Percentiles rank a stretch among this genome's conserved stretches.
Conservation (phyloP, 2,113 vertebrate genomes). For the Burhinus bistriatus region DNA sequence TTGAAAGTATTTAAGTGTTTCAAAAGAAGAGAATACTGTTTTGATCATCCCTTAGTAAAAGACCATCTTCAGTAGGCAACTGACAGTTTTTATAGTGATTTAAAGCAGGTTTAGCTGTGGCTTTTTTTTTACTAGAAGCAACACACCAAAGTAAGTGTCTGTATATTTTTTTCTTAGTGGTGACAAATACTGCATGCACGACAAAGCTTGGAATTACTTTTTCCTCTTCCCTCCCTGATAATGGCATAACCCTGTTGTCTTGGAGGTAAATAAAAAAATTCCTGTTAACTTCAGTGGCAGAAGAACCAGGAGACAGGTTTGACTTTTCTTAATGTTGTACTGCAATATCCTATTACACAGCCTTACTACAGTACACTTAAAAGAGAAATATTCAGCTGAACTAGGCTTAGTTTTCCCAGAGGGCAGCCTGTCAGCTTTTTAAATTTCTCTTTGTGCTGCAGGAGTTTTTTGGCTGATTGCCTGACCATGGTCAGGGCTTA, state of each 20-base stretch:
- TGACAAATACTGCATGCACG: not conserved
- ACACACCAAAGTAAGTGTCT: not conserved
- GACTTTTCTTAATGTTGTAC: not conserved
- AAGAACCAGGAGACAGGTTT: not conserved
- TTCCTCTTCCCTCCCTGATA: not conserved
- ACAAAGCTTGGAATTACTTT: not conserved
- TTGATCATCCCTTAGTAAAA: not conserved
- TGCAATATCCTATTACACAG: not conserved
- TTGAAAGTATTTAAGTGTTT: constrained; percentile 5
- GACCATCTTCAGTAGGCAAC: not conserved
- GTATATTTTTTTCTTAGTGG: not conserved
- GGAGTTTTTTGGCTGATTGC: not conserved
- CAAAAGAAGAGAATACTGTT: not conserved
- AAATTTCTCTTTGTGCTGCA: not conserved
- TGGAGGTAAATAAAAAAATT: not conserved
- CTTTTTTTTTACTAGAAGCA: not conserved
- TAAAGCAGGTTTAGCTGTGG: not conserved
- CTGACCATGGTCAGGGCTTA: not conserved
- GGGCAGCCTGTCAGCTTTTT: not conserved
- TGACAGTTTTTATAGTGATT: not conserved
- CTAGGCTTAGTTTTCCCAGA: not conserved
- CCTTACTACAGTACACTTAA: not conserved
- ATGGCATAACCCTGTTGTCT: not conserved
- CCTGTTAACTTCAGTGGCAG: not conserved
- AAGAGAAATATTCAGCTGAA: not conserved